These are phyloP conservation scores for Parus major DNA, from an alignment of 2,113 vertebrate genomes.

Conservation along the genomic window DNA sequence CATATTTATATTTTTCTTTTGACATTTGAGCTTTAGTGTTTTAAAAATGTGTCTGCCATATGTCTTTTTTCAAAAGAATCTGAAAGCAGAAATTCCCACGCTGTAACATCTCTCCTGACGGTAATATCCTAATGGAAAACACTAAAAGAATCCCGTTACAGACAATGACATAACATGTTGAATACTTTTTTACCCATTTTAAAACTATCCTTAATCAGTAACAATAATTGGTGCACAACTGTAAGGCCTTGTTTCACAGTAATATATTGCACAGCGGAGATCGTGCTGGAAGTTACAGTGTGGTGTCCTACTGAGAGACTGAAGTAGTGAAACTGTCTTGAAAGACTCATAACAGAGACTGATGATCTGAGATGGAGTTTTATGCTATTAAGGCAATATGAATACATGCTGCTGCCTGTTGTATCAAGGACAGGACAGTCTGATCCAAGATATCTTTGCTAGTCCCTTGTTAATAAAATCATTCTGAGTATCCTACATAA, in stretches of 20 bases:
- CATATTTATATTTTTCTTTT: not conserved
- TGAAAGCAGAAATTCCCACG: not conserved
- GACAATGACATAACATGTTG: not conserved
- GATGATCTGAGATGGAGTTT: not conserved
- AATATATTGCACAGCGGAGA: not conserved
- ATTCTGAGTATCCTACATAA: not conserved
- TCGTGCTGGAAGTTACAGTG: not conserved
- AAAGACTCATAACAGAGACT: not conserved
- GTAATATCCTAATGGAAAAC: not conserved
- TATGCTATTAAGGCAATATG: not conserved
- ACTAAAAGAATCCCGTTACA: not conserved
- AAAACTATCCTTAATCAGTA: not conserved
- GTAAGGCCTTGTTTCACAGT: not conserved
- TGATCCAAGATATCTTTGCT: not conserved
- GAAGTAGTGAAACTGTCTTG: slow-evolving; percentile 9
- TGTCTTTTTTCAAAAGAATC: not conserved
- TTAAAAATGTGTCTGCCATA: slow-evolving; percentile 3
- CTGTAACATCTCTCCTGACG: not conserved
- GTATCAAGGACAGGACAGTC: not conserved
- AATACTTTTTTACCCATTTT: not conserved
- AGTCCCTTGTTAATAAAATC: not conserved
- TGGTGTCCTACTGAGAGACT: not conserved
- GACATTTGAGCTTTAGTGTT: not conserved
- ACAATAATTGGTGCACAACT: not conserved
- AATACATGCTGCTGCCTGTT: not conserved